Evolutionary conservation across 2,797 vertebrate species (phyloP), one percentile per base, ranked within the genome.

Genomic region (Podarcis siculus): DNA sequence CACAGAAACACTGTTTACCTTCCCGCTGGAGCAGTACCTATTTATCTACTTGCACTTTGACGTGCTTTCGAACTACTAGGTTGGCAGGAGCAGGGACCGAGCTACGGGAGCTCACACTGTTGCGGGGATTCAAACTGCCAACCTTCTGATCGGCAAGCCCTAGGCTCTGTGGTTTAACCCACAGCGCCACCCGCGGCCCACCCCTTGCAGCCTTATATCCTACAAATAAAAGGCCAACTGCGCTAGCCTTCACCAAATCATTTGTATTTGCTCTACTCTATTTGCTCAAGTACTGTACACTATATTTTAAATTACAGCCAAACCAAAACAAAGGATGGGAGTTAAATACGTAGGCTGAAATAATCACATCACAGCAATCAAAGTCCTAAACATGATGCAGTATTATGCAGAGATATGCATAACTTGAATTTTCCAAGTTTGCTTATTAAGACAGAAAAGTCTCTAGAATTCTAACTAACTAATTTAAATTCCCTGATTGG

Each of bases 381-480:
- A 86, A 79, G 55, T 78, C 39, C 35, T 61, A 73, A 81, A 58
- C 66, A 73, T 35, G 73, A 55, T 73, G 49, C 82, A 76, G 49
- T 9, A 72, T 80, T 73, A 72, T 87, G 78, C 35, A 87, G 27
- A 80, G 55, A 80, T 73, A 35, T 23, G 17, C 69, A 32, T 67
- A 55, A 75, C 8, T 76, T 58, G 37, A 45, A 35, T 66, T 79
- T 64, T 80, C 35, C 42, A 84, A 80, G 12, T 75, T 66, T 80
- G 2, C 10, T 79, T 19, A 61, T 79, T 55, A 37, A 5, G 25
- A 49, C 2, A 85, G 25, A 86, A 80, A 25, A 67, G 71, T 27
- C 39, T 75, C 55, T 37, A 61, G 76, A 85, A 89, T 80, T 39
- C 73, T 83, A 67, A 32, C 32, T 37, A 88, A 55, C 17, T 83